Base-by-base conservation (phyloP, 2,888 invertebrate genomes). In the Trissoscelio sp. region DNA sequence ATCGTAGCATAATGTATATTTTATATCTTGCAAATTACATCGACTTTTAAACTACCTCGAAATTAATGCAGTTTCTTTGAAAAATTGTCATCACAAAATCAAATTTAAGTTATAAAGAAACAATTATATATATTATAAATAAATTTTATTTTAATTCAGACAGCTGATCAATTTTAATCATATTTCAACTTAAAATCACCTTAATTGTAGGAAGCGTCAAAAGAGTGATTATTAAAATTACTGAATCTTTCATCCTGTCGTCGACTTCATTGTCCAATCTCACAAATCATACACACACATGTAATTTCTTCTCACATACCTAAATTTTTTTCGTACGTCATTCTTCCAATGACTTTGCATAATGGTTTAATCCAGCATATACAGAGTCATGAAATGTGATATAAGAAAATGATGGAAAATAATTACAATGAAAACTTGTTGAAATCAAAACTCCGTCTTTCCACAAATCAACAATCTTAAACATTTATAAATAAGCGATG, bases 191-290 rank as follows among this genome's bases (percentile, higher is more conserved):
- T 24, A 24, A 51, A 53, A 37, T 60, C 31, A 42, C 18, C 24
- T 73, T 62, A 44, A 62, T 64, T 53, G 60, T 53, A 62, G 51
- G 60, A 51, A 64, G 73, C 64, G 55, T 55, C 34, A 62, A 64
- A 62, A 55, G 62, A 20, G 11, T 51, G 64, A 57, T 64, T 57
- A 58, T 46, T 66, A 12, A 24, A 48, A 66, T 58, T 57, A n/a
- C 58, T 55, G 51, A 58, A 58, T 51, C 39, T 67, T 67, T 42
- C 58, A 58, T 55, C 51, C 58, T 39, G 66, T 75, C 74, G 57
- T 66, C 74, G 58, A 58, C 66, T 66, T 75, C 42, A 58, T 75
- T 39, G 66, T 75, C 42, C 42, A 58, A 57, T 53, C 74, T 12
- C 64, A 12, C 64, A 55, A 44, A 55, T 74, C 64, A 34, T 72